Conservation (phyloP, 2,888 invertebrate species). For the Drosophila yooni region DNA sequence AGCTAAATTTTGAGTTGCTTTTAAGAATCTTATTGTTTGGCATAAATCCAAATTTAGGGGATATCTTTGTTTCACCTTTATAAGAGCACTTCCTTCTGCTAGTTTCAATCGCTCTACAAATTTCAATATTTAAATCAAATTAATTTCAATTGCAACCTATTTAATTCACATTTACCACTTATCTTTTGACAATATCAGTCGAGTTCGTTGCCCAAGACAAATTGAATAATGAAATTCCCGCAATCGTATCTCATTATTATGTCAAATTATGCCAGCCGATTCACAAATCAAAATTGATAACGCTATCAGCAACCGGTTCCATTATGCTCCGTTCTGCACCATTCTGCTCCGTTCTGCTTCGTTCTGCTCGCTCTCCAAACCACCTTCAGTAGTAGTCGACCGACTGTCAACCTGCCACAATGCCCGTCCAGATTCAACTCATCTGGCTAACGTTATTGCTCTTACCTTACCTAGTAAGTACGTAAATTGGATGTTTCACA, state of each 20-base stretch:
- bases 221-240: neutral
- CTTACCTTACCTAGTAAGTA: conserved; percentile 43
- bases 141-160: conserved; percentile 11
- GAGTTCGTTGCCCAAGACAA: conserved; percentile 39
- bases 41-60: neutral
- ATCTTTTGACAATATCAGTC: conserved; percentile 13
- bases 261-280: conserved; percentile 31
- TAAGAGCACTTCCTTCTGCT: neutral
- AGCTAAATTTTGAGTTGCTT: neutral
- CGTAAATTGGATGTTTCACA: neutral
- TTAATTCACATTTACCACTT: conserved; percentile 9
- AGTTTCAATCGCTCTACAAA: neutral
- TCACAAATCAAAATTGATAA: conserved; percentile 49
- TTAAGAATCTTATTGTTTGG: neutral
- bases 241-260: conserved; percentile 32
- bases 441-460: conserved; percentile 8
- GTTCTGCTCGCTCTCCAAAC: conserved; percentile 2
- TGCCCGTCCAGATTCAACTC: conserved; percentile 26
- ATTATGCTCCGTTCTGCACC: neutral
- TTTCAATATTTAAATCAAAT: neutral
- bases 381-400: conserved; percentile 42
- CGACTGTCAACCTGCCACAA: conserved; percentile 38
- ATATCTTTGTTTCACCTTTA: neutral
- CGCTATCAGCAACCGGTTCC: conserved; percentile 36
- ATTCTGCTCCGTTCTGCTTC: neutral